Evolutionary conservation across 2,113 vertebrate species (phyloP).

Genomic region (Columba livia): DNA sequence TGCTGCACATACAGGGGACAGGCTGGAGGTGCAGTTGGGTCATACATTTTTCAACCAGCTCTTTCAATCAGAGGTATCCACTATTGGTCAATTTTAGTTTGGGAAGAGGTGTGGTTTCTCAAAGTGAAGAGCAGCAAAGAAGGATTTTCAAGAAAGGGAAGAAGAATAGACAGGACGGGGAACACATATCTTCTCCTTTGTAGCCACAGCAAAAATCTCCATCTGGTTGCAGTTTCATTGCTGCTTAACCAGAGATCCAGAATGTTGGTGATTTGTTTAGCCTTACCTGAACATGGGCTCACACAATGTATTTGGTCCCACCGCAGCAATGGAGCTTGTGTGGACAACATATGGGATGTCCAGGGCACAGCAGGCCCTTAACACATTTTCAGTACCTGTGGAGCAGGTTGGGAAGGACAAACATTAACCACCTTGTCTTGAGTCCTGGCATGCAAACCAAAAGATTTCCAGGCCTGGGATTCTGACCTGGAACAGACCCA

Average conservation of each 20-base stretch:
- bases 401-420: background rate
- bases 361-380: background rate
- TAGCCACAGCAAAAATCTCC: background rate
- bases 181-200: background rate
- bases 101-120: background rate
- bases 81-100: background rate
- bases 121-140: background rate
- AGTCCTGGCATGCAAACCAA: background rate
- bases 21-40: background rate
- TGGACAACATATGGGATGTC: background rate
- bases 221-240: background rate
- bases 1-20: no score
- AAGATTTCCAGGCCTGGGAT: background rate
- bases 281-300: conserved; percentile 52
- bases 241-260: background rate
- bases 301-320: background rate
- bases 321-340: background rate
- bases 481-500: background rate
- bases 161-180: background rate
- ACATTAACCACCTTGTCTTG: background rate
- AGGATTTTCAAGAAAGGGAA: background rate
- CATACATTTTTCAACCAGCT: background rate
- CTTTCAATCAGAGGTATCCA: background rate
- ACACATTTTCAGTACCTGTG: conserved; percentile 44
- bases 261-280: background rate